Conservation (phyloP, 2,113 vertebrate genomes). For the Esox niger region DNA sequence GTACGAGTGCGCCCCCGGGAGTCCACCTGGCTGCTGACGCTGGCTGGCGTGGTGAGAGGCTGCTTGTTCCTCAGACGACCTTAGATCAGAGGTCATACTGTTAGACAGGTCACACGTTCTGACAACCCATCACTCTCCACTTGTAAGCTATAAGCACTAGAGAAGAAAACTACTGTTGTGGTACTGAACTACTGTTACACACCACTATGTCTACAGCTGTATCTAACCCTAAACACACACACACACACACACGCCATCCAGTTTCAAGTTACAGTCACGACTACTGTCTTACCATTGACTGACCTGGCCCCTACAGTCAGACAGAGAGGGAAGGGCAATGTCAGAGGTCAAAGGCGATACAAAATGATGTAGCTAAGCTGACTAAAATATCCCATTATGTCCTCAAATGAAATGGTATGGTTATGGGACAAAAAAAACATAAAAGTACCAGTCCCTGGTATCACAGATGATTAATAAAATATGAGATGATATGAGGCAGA, state of each 20-base stretch:
- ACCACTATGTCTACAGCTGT: not conserved
- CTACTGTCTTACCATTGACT: conserved; percentile 84
- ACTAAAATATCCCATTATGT: too few species aligned
- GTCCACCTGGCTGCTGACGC: conserved; percentile 82
- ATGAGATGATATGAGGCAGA: conserved; percentile 32
- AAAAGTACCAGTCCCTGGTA: too few species aligned
- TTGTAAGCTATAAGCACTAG: not conserved
- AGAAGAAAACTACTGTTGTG: too few species aligned
- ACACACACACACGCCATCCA: not conserved
- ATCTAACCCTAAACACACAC: not conserved
- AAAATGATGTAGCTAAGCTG: not conserved
- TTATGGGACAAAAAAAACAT: too few species aligned
- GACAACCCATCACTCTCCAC: not conserved
- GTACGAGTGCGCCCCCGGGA: conserved; percentile 90
- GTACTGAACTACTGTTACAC: not conserved
- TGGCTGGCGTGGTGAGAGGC: conserved; percentile 72
- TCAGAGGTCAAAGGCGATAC: conserved; percentile 35
- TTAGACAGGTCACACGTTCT: not conserved
- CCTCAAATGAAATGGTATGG: too few species aligned
- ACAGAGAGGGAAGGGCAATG: conserved; percentile 53
- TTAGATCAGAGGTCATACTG: conserved; percentile 45
- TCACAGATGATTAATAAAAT: not conserved
- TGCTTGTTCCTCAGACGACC: conserved; percentile 87
- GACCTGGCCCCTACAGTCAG: conserved; percentile 84
- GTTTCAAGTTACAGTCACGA: not conserved